Base-by-base conservation (phyloP, 2,888 invertebrate species). In the Strigamia crassipes region DNA sequence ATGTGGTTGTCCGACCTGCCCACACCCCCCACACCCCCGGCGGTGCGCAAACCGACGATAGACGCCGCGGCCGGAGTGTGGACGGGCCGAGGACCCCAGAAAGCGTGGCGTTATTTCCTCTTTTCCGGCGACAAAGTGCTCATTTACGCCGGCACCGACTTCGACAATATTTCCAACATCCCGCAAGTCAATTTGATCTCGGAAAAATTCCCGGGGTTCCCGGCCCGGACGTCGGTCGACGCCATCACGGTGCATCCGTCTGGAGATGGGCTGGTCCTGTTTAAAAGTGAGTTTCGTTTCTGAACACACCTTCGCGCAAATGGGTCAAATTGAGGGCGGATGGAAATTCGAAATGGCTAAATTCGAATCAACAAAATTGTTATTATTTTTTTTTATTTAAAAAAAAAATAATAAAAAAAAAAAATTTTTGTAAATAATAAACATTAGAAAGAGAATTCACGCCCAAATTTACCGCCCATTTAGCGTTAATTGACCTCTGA, bases 1-100 rank as follows among this genome's bases (percentile, higher is more conserved):
- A 82, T 83, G 83, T 83, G 83, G 83, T 34, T 83, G 79, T 82
- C 82, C 10, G 83, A 83, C 56, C 31, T 83, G 23, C 83, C 83
- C n/a, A 83, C 83, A 9, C 83, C 83, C 0, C 81, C 82, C 18
- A 83, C 83, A 23, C 83, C 83, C 23, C 83, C 83, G 8, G 83
- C 83, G 9, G 83, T 83, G 23, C 9, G 83, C 15, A 83, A 83
- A 66, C 83, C 83, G 13, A 83, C 82, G 56, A 78, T 83, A 21
- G 83, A 83, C 80, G 83, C 83, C 6, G 83, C 82, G 6, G 82
- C 81, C 13, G 83, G 82, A 27, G 82, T 82, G 15, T 83, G 83
- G 83, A 12, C 34, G 6, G 81, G 78, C 8, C n/a, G 82, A n/a
- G 82, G 81, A n/a, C 82, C 31, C 5, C 81, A 82, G 31, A 83